Percentiles rank a stretch among this genome's conserved stretches.
Conservation (phyloP, 1,140 invertebrate genomes). For the Caligus rogercresseyi region DNA sequence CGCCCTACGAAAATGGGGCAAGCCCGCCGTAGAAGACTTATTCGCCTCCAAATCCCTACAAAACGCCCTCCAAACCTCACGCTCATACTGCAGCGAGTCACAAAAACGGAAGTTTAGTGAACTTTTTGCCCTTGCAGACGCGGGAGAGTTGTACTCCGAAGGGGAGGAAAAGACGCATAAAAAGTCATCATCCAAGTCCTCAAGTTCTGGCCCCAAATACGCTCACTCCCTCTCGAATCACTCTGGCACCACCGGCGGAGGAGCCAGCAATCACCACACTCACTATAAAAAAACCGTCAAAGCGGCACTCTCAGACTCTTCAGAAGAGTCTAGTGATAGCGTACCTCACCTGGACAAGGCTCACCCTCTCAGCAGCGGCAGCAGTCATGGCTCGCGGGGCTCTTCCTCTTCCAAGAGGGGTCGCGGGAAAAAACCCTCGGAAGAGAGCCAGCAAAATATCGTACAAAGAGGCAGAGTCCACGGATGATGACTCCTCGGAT, state of each 20-base stretch:
- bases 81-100: slow-evolving; percentile 48
- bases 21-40: slow-evolving; percentile 38
- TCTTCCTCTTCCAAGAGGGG: not conserved
- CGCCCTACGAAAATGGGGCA: slow-evolving; percentile 52
- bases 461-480: slow-evolving; percentile 5
- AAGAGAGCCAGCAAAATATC: not conserved
- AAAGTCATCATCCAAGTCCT: slow-evolving; percentile 11
- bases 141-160: slow-evolving; percentile 45
- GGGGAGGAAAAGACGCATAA: not conserved
- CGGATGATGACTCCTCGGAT: not conserved
- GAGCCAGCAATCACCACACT: not conserved
- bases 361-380: not conserved
- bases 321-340: not conserved
- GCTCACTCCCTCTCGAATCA: not conserved
- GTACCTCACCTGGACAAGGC: not conserved
- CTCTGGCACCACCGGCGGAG: not conserved
- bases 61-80: slow-evolving; percentile 48
- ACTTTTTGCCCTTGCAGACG: slow-evolving; percentile 68
- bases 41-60: slow-evolving; percentile 70
- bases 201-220: not conserved
- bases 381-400: not conserved
- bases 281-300: not conserved
- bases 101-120: slow-evolving; percentile 75
- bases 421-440: not conserved
- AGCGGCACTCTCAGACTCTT: not conserved